phyloP scores from a whole-genome alignment of 2,888 invertebrate genomes.

The Gastracanthus pulcherrimus region DNA sequence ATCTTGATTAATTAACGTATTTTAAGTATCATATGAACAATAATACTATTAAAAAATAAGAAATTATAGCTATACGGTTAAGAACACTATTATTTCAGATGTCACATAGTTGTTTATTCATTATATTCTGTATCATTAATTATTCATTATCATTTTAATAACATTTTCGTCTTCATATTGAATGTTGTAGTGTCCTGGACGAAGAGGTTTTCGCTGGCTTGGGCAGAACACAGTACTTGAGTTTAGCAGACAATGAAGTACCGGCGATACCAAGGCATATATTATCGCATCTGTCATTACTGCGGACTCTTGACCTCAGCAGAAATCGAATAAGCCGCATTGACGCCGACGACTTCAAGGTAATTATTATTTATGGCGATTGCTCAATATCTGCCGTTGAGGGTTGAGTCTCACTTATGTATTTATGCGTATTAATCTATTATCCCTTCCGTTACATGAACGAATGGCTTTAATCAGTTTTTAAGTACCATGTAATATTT shows the following conservation, averaged over 20 bases:
- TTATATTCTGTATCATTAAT: no score
- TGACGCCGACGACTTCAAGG: constrained; percentile 87
- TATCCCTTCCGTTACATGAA: background rate
- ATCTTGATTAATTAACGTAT: no score
- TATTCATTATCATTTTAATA: no score
- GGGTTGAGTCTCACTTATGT: no score
- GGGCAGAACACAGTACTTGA: constrained; percentile 86
- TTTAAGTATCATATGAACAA: no score
- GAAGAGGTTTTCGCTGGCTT: constrained; percentile 87
- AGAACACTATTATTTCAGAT: no score
- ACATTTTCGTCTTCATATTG: background rate
- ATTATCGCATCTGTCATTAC: constrained; percentile 86
- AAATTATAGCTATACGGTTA: no score
- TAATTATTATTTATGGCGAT: constrained; percentile 74
- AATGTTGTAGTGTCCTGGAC: constrained; percentile 83
- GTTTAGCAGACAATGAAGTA: constrained; percentile 89
- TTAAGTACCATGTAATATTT: no score
- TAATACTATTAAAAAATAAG: no score
- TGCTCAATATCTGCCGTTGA: background rate
- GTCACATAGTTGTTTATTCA: no score
- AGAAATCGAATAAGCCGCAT: constrained; percentile 88
- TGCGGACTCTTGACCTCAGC: constrained; percentile 90
- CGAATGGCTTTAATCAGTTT: background rate
- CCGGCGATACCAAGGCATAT: constrained; percentile 87
- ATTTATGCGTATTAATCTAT: background rate